These are phyloP conservation scores for Habrosyne pyritoides DNA, from an alignment of 2,888 invertebrate species.

Conservation along the genomic window DNA sequence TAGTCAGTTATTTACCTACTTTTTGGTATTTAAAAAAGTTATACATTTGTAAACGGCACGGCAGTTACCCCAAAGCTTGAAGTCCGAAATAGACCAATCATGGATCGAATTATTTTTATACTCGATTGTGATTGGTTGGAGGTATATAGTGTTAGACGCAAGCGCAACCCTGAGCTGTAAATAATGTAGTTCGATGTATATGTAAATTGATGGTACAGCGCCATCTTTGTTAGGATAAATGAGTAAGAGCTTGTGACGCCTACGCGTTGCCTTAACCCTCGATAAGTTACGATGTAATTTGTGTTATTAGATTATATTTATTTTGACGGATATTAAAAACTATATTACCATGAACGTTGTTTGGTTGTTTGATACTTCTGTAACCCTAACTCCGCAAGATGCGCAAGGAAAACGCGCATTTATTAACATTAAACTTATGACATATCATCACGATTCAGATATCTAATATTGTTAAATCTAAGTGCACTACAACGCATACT, in stretches of 20 bases:
- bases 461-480: not conserved
- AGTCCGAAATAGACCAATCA: not conserved
- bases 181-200: constrained; percentile 40
- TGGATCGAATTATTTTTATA: not conserved
- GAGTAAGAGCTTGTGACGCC: constrained; percentile 46
- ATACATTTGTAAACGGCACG: not conserved
- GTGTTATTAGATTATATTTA: constrained; percentile 26
- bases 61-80: not conserved
- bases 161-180: constrained; percentile 21
- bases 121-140: not conserved
- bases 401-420: not conserved
- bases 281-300: constrained; percentile 31
- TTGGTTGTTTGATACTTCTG: not conserved
- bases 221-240: constrained; percentile 28
- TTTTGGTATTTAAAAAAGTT: too few species aligned
- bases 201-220: constrained; percentile 37
- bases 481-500: not conserved
- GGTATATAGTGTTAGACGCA: not conserved
- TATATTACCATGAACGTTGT: constrained; percentile 11
- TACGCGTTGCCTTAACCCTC: constrained; percentile 37
- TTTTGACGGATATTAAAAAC: constrained; percentile 26
- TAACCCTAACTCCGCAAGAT: not conserved
- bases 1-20: too few species aligned
- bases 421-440: not conserved
- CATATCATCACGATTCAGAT: not conserved